phyloP scores from a whole-genome alignment of 2,797 vertebrate species.

The Mus spretus region DNA sequence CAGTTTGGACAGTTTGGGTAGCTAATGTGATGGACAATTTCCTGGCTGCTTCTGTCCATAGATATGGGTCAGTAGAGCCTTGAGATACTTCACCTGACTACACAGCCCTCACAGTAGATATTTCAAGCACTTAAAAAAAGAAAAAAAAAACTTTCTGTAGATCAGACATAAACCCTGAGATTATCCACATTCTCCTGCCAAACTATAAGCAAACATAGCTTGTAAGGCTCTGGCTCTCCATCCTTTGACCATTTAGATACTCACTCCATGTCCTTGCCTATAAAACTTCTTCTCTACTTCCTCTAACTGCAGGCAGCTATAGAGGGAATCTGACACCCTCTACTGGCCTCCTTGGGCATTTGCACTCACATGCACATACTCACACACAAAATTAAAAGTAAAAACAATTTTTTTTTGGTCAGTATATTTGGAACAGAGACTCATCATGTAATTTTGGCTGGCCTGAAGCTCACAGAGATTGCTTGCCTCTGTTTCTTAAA shows the following conservation, averaged over 20 bases:
- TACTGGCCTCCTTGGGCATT: background rate
- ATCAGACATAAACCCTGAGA: background rate
- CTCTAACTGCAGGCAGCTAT: background rate
- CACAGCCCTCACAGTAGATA: background rate
- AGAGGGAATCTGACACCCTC: background rate
- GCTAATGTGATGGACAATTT: constrained; percentile 32
- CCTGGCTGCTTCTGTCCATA: constrained; percentile 60
- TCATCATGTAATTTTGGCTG: background rate
- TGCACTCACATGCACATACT: background rate
- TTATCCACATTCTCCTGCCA: constrained; percentile 27
- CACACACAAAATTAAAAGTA: background rate
- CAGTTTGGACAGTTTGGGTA: constrained; percentile 29
- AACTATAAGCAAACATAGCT: background rate
- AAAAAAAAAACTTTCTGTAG: background rate
- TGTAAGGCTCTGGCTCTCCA: background rate
- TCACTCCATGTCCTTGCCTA: background rate
- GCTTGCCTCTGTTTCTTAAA: background rate
- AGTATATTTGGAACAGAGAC: background rate
- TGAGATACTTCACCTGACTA: constrained; percentile 34
- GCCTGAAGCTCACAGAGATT: background rate
- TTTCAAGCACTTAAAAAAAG: background rate
- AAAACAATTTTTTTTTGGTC: background rate
- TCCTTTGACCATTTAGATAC: background rate
- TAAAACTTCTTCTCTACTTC: background rate
- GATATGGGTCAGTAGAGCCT: background rate